phyloP scores from a whole-genome alignment of 2,888 invertebrate species.

The Osmoderma eremita region DNA sequence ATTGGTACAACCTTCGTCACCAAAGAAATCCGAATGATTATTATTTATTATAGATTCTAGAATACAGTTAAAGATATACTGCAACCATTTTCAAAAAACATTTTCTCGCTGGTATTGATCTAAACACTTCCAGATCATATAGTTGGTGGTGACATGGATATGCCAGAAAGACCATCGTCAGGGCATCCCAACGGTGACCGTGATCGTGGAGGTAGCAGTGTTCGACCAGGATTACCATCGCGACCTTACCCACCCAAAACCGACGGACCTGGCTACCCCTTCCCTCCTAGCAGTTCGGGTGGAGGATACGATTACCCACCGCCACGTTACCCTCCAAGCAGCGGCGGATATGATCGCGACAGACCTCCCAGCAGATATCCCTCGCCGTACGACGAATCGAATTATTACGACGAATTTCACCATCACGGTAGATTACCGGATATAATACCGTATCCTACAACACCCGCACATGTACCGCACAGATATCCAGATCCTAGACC shows the following conservation, averaged over 20 bases:
- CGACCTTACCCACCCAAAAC: conserved; percentile 40
- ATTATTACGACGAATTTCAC: conserved; percentile 38
- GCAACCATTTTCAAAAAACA: conserved; percentile 1
- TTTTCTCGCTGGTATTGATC: conserved; percentile 44
- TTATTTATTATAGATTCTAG: too few relatives aligned
- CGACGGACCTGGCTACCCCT: conserved; percentile 45
- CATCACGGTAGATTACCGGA: conserved; percentile 34
- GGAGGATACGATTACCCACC: conserved; percentile 44
- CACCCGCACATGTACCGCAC: conserved; percentile 35
- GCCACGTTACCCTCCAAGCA: conserved; percentile 44
- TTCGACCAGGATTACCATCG: conserved; percentile 43
- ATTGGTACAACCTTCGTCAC: too few relatives aligned
- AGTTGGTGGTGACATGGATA: conserved; percentile 56
- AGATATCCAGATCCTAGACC: conserved; percentile 36
- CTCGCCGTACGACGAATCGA: conserved; percentile 44
- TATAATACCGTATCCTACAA: conserved; percentile 39
- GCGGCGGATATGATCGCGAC: conserved; percentile 42
- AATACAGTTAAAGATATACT: conserved; percentile 25
- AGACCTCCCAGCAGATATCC: conserved; percentile 43
- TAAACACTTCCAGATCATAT: conserved; percentile 60
- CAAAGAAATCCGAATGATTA: too few relatives aligned
- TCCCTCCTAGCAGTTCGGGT: conserved; percentile 45
- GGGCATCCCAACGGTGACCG: conserved; percentile 42
- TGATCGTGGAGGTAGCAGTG: conserved; percentile 42
- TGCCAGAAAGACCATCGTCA: conserved; percentile 45